Percentiles rank a stretch among this genome's conserved stretches.
Evolutionary conservation across 2,888 invertebrate genomes (phyloP).

Genomic region (Villa cingulata): DNA sequence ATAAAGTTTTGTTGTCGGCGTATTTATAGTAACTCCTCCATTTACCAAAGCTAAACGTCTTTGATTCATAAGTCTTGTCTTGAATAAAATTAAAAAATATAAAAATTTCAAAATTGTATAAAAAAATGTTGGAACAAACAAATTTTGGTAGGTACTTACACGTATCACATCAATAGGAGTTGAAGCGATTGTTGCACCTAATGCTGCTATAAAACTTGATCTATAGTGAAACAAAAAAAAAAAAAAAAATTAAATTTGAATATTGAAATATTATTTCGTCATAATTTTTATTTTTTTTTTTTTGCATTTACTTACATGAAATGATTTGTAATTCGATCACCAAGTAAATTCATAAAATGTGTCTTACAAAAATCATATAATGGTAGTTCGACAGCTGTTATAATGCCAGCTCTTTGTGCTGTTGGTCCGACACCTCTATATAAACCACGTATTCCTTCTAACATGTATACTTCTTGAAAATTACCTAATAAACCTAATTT

Average conservation of each 20-base stretch:
- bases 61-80: slow-evolving; percentile 94
- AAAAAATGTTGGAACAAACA: too few relatives aligned
- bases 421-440: slow-evolving; percentile 91
- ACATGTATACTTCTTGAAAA: slow-evolving; percentile 65
- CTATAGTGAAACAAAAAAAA: too few relatives aligned
- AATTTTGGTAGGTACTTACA: slow-evolving; percentile 41
- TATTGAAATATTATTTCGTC: slow-evolving; percentile 3
- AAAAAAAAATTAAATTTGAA: too few relatives aligned
- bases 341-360: slow-evolving; percentile 51
- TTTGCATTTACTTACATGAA: slow-evolving; percentile 53
- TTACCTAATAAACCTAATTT: slow-evolving; percentile 54
- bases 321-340: slow-evolving; percentile 74
- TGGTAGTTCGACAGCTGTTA: slow-evolving; percentile 87
- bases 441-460: slow-evolving; percentile 73
- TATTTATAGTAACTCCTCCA: slow-evolving; percentile 28
- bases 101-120: too few relatives aligned
- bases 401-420: slow-evolving; percentile 82
- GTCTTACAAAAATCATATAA: slow-evolving; percentile 84
- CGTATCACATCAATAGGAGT: slow-evolving; percentile 88
- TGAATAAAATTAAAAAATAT: slow-evolving; percentile 21
- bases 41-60: slow-evolving; percentile 42
- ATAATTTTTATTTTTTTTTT: too few relatives aligned
- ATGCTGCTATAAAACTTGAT: slow-evolving; percentile 80
- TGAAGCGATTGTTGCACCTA: slow-evolving; percentile 85
- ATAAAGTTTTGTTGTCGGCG: slow-evolving; percentile 46